These are phyloP conservation scores for Actinopyga echinites DNA, from an alignment of 53 echinoderm and acorn worm genomes.

Conservation along the genomic window DNA sequence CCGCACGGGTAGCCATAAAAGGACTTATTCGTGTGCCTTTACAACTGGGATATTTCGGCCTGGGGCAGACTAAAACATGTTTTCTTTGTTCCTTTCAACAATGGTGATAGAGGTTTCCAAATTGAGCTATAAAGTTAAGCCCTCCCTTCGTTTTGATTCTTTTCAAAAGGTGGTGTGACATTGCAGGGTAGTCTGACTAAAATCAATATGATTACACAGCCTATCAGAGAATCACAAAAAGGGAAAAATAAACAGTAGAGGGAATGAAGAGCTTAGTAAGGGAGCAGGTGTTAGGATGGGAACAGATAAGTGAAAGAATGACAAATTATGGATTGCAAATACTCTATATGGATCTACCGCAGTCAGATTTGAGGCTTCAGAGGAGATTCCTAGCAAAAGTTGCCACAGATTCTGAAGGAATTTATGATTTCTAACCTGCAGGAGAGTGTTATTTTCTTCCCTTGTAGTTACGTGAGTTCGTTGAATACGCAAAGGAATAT, in stretches of 20 bases:
- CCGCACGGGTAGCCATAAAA: background rate
- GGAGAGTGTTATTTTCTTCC: too few species aligned
- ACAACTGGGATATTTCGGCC: background rate
- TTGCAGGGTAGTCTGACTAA: background rate
- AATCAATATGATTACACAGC: conserved; percentile 23
- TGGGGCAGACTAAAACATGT: background rate
- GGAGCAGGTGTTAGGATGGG: background rate
- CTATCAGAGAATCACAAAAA: conserved; percentile 1
- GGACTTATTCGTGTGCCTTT: background rate
- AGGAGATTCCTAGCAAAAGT: too few species aligned
- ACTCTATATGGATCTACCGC: too few species aligned
- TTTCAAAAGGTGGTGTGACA: background rate
- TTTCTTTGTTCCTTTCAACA: background rate
- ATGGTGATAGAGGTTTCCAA: background rate
- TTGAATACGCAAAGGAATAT: too few species aligned
- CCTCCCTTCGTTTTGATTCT: background rate
- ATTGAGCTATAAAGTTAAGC: conserved; percentile 21
- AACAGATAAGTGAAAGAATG: background rate
- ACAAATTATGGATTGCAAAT: background rate
- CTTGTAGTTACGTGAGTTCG: too few species aligned
- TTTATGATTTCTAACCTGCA: too few species aligned
- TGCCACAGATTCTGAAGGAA: too few species aligned
- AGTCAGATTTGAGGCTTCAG: too few species aligned
- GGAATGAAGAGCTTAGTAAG: background rate
- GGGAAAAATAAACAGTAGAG: background rate